phyloP scores from a whole-genome alignment of 1,140 invertebrate genomes.

The Phenacoccus solenopsis region DNA sequence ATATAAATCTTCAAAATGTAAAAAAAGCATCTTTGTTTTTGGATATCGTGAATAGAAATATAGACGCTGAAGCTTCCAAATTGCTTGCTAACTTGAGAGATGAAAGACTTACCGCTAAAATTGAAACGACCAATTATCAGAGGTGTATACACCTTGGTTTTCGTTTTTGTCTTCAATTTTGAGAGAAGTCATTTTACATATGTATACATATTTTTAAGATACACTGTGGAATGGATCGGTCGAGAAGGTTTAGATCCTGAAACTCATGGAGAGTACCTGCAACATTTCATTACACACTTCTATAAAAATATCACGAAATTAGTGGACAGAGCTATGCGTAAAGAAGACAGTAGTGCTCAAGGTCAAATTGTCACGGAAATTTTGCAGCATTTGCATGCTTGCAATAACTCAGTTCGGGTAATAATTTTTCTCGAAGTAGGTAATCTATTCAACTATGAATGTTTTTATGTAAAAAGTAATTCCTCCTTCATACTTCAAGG shows the following conservation, averaged over 20 bases:
- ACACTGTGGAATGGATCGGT: conserved; percentile 94
- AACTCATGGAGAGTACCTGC: conserved; percentile 86
- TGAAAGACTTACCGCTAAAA: conserved; percentile 70
- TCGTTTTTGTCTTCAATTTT: neutral
- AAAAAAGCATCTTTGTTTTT: conserved; percentile 88
- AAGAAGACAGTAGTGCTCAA: conserved; percentile 85
- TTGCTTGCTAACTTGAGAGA: conserved; percentile 81
- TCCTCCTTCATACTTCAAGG: conserved; percentile 34
- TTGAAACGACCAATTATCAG: conserved; percentile 74
- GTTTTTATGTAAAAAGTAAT: too few species aligned
- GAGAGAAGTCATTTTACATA: neutral
- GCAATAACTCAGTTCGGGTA: conserved; percentile 85
- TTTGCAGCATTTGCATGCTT: conserved; percentile 90
- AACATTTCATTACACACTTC: conserved; percentile 90
- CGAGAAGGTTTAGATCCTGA: conserved; percentile 84
- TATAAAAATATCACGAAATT: conserved; percentile 87
- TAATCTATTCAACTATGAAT: too few species aligned
- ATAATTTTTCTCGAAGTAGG: too few species aligned
- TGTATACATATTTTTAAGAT: conserved; percentile 41
- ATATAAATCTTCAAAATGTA: conserved; percentile 91
- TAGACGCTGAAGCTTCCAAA: conserved; percentile 87
- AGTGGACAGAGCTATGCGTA: conserved; percentile 85
- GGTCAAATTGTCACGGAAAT: conserved; percentile 92
- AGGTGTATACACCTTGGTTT: conserved; percentile 43
- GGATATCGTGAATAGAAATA: conserved; percentile 82